phyloP scores from a whole-genome alignment of 2,797 vertebrate species.

The Eremophila alpestris region DNA sequence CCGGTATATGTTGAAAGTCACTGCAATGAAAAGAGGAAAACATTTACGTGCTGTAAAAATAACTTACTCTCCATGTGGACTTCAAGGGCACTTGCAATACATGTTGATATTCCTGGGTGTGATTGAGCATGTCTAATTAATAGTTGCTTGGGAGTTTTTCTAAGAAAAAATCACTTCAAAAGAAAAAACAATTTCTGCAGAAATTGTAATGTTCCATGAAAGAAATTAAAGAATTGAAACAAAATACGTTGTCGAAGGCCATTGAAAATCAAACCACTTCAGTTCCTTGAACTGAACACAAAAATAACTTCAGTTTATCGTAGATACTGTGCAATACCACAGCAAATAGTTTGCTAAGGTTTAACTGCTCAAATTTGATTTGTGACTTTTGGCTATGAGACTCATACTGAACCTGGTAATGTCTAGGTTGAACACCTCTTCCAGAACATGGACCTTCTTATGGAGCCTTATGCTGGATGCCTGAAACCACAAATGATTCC shows the following conservation, averaged over 20 bases:
- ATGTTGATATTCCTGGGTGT: background rate
- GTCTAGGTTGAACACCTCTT: background rate
- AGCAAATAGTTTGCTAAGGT: background rate
- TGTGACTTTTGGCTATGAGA: background rate
- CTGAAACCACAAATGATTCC: background rate
- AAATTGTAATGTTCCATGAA: background rate
- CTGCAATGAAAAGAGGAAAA: background rate
- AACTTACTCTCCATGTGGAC: background rate
- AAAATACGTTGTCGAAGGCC: background rate
- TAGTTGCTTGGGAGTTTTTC: constrained; percentile 27
- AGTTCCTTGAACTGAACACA: background rate
- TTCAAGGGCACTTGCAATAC: constrained; percentile 4
- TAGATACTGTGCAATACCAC: background rate
- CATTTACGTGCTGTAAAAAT: background rate
- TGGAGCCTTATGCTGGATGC: background rate
- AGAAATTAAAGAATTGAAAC: constrained; percentile 2
- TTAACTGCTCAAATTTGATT: background rate
- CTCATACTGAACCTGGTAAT: background rate
- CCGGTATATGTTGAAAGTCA: background rate
- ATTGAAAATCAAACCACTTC: constrained; percentile 19
- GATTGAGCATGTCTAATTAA: constrained; percentile 41
- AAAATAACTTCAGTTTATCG: background rate
- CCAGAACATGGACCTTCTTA: background rate
- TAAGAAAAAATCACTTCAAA: constrained; percentile 38
- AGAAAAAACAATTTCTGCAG: constrained; percentile 13